Evolutionary conservation across 2,888 invertebrate genomes (phyloP), one percentile per base, ranked within the genome.

Genomic region (Emmelina monodactyla): DNA sequence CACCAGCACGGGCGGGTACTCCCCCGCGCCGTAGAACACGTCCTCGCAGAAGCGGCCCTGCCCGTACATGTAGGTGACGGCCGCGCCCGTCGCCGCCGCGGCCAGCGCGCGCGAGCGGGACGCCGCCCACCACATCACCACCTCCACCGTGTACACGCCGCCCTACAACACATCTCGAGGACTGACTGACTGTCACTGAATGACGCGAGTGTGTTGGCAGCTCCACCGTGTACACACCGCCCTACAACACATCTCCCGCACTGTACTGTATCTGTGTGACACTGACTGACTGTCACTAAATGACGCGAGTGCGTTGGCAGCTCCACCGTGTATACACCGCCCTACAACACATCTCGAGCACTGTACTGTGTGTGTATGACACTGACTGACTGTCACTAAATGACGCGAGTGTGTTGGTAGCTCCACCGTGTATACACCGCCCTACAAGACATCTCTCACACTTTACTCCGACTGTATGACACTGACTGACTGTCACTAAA

Each of bases 1-100:
- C 40, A 73, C 45, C 35, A 68, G 68, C n/a, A 68, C 50, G 12
- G 57, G 54, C 2, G 78, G 78, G 34, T 76, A 76, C 34, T 79
- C 76, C 1, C 67, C 73, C 1, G 66, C 60, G 0, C 73, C 60
- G 37, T 64, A 70, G 46, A 55, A 76, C 6, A 79, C 57, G 14
- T 73, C 63, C 37, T 76, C 75, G 32, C 76, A 75, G 49, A 79
- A 78, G 0, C 60, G 58, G 1, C 61, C 60, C 52, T 76, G 78
- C 0, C 78, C 75, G 37, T 75, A 75, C 2, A 60, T 33, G 47
- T 60, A 72, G 1, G 73, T 71, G 12, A 76, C 43, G 0, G 59
- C 50, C 0, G 49, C 37, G 0, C 62, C 55, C 0, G 55, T 41
- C 0, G 53, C 22, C 0, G 62, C 62, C 0, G 66, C 63, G 5